A percentile compares a stretch with the other conserved stretches of the same genome.
Evolutionary conservation across 2,113 vertebrate species (phyloP).

Genomic region (Aphelocoma coerulescens): DNA sequence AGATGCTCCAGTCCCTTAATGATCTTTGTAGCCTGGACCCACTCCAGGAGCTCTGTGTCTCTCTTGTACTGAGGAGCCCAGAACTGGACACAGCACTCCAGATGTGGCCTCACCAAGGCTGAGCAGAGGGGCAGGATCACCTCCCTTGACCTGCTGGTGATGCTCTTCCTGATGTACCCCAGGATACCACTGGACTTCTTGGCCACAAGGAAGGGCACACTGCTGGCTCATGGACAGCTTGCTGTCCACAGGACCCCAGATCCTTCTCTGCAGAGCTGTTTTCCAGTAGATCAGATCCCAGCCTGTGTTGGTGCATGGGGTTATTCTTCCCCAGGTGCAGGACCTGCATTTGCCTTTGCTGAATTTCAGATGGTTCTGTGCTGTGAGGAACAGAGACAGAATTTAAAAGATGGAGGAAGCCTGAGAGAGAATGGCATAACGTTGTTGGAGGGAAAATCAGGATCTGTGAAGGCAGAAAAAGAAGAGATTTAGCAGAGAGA

Average conservation of each 20-base stretch:
- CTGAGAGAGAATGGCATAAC: background rate
- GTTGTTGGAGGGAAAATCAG: background rate
- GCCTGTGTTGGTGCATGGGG: no score
- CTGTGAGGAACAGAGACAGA: background rate
- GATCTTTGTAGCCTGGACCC: fast-evolving
- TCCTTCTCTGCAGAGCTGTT: background rate
- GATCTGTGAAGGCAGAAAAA: background rate
- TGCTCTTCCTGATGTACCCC: background rate
- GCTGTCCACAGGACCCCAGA: background rate
- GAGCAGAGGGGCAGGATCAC: background rate
- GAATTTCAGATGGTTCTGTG: background rate
- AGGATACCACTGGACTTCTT: background rate
- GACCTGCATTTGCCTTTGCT: background rate
- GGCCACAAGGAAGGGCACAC: no score
- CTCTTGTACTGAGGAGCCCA: no score
- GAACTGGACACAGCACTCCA: background rate
- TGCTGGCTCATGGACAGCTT: background rate
- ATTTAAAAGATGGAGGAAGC: background rate
- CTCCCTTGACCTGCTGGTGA: background rate
- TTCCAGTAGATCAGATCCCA: fast-evolving
- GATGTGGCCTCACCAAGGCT: background rate
- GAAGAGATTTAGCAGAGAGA: background rate
- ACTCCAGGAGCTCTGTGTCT: background rate
- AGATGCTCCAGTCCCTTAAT: background rate
- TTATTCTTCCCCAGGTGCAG: background rate